Evolutionary conservation across 2,797 vertebrate genomes (phyloP).

Genomic region (Alcedo quadribrachys): DNA sequence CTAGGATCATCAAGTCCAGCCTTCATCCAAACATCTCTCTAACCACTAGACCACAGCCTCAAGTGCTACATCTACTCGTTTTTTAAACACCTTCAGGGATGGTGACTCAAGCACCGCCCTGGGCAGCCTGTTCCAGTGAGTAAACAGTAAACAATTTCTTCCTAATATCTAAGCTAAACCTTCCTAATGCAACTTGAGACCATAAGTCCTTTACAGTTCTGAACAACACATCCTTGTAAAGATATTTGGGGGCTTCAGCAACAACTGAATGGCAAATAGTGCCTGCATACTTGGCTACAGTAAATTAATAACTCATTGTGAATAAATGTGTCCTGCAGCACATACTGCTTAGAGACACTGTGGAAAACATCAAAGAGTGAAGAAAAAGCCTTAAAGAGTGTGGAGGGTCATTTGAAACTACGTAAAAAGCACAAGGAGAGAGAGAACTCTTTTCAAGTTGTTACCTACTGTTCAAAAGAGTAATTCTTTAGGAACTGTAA

Average conservation of each 20-base stretch:
- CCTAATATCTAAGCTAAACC: too few species aligned
- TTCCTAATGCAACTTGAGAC: too few species aligned
- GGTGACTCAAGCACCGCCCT: too few species aligned
- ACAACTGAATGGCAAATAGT: neutral
- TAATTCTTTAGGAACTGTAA: neutral
- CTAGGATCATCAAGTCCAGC: too few species aligned
- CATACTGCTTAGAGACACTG: neutral
- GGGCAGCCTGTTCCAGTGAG: too few species aligned
- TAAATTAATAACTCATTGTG: neutral
- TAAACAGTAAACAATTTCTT: too few species aligned
- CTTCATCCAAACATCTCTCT: too few species aligned
- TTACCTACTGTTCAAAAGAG: neutral
- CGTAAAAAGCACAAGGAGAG: neutral
- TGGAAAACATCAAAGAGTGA: neutral
- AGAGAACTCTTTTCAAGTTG: neutral
- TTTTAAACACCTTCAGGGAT: too few species aligned
- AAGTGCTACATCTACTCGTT: too few species aligned
- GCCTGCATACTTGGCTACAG: neutral
- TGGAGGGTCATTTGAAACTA: neutral
- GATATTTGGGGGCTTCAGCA: neutral
- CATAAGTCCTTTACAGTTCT: neutral
- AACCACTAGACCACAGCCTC: too few species aligned
- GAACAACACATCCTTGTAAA: neutral
- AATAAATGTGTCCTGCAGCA: neutral
- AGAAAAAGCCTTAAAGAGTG: fast-evolving